Percentiles rank a stretch among this genome's conserved stretches.
Evolutionary conservation across 2,113 vertebrate genomes (phyloP).

Genomic region (Coracopsis vasa): DNA sequence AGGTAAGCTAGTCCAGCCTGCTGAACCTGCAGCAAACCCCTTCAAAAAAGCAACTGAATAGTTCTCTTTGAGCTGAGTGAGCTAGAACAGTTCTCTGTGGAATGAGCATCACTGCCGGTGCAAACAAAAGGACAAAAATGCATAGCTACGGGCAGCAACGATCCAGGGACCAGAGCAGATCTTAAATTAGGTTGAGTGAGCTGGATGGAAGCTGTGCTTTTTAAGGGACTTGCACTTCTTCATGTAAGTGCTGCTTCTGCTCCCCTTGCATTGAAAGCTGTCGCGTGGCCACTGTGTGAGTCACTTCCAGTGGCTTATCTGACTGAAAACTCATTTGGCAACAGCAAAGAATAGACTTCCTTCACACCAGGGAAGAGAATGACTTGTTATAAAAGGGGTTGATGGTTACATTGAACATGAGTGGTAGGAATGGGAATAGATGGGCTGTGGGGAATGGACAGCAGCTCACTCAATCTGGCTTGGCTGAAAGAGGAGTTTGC

Average conservation of each 20-base stretch:
- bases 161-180: background rate
- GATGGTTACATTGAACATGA: background rate
- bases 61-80: background rate
- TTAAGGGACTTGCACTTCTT: background rate
- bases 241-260: background rate
- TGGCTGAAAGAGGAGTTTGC: background rate
- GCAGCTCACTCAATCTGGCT: background rate
- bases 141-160: background rate
- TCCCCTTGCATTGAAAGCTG: background rate
- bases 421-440: background rate
- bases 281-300: background rate
- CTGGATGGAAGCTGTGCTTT: background rate
- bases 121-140: background rate
- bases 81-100: background rate
- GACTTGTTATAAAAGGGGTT: background rate
- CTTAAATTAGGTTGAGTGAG: background rate
- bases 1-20: background rate
- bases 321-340: background rate
- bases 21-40: background rate
- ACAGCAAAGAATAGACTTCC: background rate
- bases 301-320: background rate
- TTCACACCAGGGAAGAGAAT: background rate
- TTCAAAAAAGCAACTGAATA: background rate
- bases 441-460: accelerated
- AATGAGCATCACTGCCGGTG: background rate